These are phyloP conservation scores for Brachymystax lenok DNA, from an alignment of 2,797 vertebrate species.

Conservation along the genomic window DNA sequence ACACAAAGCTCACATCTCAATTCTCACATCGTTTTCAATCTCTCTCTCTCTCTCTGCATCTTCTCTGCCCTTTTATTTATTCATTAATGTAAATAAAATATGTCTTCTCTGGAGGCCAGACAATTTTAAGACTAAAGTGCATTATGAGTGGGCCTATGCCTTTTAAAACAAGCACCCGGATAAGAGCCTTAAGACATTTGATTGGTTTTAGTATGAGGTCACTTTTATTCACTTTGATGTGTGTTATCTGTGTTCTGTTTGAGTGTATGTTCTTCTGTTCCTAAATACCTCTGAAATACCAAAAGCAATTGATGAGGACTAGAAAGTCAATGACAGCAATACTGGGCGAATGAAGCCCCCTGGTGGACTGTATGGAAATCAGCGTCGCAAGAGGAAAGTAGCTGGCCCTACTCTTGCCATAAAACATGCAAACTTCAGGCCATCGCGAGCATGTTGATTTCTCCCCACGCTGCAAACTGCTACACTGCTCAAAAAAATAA, in stretches of 20 bases:
- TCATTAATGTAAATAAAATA: neutral
- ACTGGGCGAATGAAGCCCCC: neutral
- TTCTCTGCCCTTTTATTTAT: neutral
- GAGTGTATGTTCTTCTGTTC: neutral
- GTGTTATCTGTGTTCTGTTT: neutral
- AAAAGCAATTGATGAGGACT: neutral
- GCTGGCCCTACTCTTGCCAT: neutral
- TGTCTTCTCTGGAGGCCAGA: neutral
- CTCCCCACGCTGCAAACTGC: too few species aligned
- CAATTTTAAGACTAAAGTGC: neutral
- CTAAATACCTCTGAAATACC: neutral
- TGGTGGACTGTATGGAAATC: neutral
- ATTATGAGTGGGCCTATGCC: neutral
- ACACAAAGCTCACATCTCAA: constrained; percentile 29
- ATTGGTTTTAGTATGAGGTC: neutral
- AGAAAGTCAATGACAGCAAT: neutral
- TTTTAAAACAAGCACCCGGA: neutral
- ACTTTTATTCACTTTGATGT: neutral
- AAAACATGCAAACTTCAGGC: neutral
- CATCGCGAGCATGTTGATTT: too few species aligned
- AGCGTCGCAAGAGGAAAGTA: neutral
- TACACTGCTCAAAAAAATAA: too few species aligned
- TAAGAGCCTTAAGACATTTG: neutral
- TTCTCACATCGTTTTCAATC: too few species aligned
- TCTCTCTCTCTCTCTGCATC: neutral